Base-by-base conservation (phyloP, 2,888 invertebrate genomes). In the Diloba caeruleocephala region DNA sequence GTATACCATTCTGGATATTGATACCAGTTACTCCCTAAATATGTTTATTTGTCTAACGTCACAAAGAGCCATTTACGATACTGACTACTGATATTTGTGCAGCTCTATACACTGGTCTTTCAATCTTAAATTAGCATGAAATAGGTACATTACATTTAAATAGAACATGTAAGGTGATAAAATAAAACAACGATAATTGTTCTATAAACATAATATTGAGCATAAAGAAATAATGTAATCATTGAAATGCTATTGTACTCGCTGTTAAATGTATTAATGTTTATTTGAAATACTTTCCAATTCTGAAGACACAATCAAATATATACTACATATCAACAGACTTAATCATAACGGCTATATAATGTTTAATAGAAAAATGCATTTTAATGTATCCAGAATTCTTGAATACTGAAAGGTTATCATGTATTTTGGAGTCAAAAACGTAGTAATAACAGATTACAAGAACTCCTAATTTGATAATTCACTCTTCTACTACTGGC, bases 161-260 rank as follows among this genome's bases (percentile, higher is more conserved):
- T 6, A 12, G 19, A 43, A 42, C 28, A 56, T 3, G 10, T 1
- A 9, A 7, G 17, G 13, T 12, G 15, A 36, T 31, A 3, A 41
- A 62, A 53, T 51, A 45, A 74, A 70, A 67, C 56, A 43, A 48
- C 12, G 14, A 10, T 34, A 23, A 7, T 21, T 28, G 34, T 38
- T 59, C 55, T 55, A 50, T 60, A 66, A 73, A 61, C 39, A 56
- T 70, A 56, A 44, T 78, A 78, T 74, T 77, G 77, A 78, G 73
- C 77, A 76, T 70, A n/a, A n/a, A n/a, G n/a, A 68, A 65, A 63
- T 69, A 70, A 50, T 50, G 46, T 50, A 34, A 39, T 41, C 9
- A 46, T 48, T 48, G 26, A 19, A 25, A 25, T 38, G 12, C 36
- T 65, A 26, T 59, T 42, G 10, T 13, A 42, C 15, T 65, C 25